Base-by-base conservation (phyloP, 1,140 invertebrate species). In the Drosophila subpulchrella region DNA sequence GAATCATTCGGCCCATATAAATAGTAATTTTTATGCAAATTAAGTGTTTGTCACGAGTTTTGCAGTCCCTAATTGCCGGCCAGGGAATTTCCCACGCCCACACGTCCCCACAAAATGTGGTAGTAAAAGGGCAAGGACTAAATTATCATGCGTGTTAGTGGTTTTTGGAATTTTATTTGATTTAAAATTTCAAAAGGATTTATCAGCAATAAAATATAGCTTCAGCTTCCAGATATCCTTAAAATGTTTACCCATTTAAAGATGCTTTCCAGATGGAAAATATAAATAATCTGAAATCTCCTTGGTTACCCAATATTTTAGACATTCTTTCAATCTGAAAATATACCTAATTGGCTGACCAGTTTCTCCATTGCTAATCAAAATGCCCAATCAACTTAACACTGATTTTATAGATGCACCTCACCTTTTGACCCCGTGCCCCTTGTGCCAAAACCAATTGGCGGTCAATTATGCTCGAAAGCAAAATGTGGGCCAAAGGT, bases 381-480 rank as follows among this genome's bases (percentile, higher is more conserved):
- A 51, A 60, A 30, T 12, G 39, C 42, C 61, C 50, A 70, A 78
- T 82, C 59, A 81, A 62, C 55, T 66, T 71, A 63, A 82, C 60
- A 78, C 58, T 38, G 39, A 70, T 82, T 82, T 83, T 78, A 70
- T 83, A 38, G 68, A 59, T 60, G 34, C 47, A 10, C 32, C 32
- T 34, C 8, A 58, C 56, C 63, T 78, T 62, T 47, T 13, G 55
- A 46, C 24, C 54, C n/a, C 32, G 32, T 55, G 55, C 57, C 58
- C 48, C 48, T 44, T 42, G 24, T 51, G 55, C 42, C 46, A 36
- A 44, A 32, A 32, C 55, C 63, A 62, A 78, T 77, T 81, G 78
- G 44, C 66, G 60, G 61, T 68, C 79, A 82, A 76, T 75, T 85
- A 73, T 59, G 61, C 50, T 63, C 56, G 30, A 41, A 51, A 36